phyloP scores from a whole-genome alignment of 2,888 invertebrate species.

The Labia minor region DNA sequence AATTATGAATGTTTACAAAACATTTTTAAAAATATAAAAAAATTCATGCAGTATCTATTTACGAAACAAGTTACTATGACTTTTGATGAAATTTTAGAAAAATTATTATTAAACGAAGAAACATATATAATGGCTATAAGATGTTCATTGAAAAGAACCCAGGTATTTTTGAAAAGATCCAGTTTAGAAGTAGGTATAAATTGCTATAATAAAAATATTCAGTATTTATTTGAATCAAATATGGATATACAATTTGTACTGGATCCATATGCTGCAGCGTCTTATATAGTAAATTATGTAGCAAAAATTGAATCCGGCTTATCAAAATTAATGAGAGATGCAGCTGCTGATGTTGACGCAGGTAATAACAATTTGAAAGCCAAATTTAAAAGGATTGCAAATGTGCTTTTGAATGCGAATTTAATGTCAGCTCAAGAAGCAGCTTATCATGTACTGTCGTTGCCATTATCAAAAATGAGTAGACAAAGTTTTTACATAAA shows the following conservation, averaged over 20 bases:
- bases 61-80: neutral
- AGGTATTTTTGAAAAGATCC: neutral
- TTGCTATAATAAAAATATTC: neutral
- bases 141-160: neutral
- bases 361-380: no score
- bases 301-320: no score
- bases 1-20: neutral
- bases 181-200: no score
- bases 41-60: neutral
- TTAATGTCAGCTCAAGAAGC: conserved; percentile 28
- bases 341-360: neutral
- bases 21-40: no score
- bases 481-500: conserved; percentile 26
- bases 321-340: no score
- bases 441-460: conserved; percentile 26
- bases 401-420: conserved; percentile 27
- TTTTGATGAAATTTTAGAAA: neutral
- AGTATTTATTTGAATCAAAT: neutral
- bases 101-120: neutral
- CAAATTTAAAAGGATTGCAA: conserved; percentile 14
- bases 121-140: neutral
- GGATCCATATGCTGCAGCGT: neutral
- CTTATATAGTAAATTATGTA: no score
- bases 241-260: neutral
- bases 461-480: no score